phyloP scores from a whole-genome alignment of 2,888 invertebrate species.

The Omphaloscelis lunosa region DNA sequence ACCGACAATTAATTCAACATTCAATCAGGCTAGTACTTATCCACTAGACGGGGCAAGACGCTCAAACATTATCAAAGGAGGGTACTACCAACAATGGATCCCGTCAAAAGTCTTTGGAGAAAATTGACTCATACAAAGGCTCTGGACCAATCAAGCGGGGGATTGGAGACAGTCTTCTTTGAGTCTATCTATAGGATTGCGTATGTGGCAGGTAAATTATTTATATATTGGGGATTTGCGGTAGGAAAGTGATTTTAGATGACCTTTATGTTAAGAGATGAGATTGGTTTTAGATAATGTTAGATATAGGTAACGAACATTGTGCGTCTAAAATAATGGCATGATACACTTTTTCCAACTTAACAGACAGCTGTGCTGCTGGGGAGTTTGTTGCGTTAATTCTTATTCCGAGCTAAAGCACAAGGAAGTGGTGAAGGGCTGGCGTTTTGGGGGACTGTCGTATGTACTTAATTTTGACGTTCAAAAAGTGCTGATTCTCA shows the following conservation, averaged over 20 bases:
- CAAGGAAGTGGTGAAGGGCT: background rate
- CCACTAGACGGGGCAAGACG: constrained; percentile 9
- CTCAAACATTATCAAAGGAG: constrained; percentile 35
- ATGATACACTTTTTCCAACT: background rate
- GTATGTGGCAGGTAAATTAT: constrained; percentile 79
- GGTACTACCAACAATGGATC: constrained; percentile 69
- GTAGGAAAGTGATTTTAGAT: background rate
- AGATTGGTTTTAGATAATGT: background rate
- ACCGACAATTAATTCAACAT: constrained; percentile 56
- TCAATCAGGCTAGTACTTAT: constrained; percentile 53
- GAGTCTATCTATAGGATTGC: constrained; percentile 80
- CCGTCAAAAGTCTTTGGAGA: constrained; percentile 73
- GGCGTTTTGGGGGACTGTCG: too few species aligned
- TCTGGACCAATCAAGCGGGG: constrained; percentile 78
- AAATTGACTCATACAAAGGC: constrained; percentile 79
- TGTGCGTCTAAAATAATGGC: background rate
- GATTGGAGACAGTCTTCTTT: constrained; percentile 81
- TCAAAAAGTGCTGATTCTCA: too few species aligned
- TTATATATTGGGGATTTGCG: constrained; percentile 14
- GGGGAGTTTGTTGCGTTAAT: background rate
- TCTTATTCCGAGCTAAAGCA: background rate
- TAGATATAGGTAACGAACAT: too few species aligned
- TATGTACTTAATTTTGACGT: too few species aligned
- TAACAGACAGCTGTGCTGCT: background rate
- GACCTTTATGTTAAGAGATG: background rate